These are phyloP conservation scores for Lucilia sericata DNA, from an alignment of 1,140 invertebrate genomes.

Conservation along the genomic window DNA sequence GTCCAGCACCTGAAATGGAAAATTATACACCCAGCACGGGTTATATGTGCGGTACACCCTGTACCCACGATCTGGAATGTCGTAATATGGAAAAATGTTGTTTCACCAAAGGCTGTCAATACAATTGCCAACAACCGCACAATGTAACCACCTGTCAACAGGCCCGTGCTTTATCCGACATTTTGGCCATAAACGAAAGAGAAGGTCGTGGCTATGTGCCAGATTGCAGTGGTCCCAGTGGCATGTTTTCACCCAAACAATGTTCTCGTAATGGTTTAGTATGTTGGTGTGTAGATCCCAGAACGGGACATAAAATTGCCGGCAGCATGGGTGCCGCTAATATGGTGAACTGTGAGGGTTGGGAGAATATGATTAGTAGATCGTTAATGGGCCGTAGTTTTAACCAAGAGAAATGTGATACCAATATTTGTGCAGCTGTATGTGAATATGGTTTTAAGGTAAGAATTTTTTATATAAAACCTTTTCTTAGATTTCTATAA, in stretches of 20 bases:
- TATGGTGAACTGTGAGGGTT: slow-evolving; percentile 74
- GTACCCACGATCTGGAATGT: slow-evolving; percentile 83
- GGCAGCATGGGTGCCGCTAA: slow-evolving; percentile 83
- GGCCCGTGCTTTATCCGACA: slow-evolving; percentile 80
- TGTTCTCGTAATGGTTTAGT: slow-evolving; percentile 86
- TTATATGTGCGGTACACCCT: slow-evolving; percentile 74
- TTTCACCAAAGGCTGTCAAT: slow-evolving; percentile 76
- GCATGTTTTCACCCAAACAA: slow-evolving; percentile 78
- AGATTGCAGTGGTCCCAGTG: slow-evolving; percentile 78
- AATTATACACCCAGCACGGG: slow-evolving; percentile 62
- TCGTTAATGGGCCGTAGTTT: slow-evolving; percentile 69
- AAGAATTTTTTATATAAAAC: slow-evolving; percentile 37
- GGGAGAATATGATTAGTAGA: slow-evolving; percentile 66
- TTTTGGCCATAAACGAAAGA: slow-evolving; percentile 80
- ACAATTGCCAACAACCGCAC: slow-evolving; percentile 75
- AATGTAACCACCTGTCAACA: slow-evolving; percentile 82
- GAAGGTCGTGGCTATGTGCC: slow-evolving; percentile 86
- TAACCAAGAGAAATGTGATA: slow-evolving; percentile 69
- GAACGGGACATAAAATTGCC: slow-evolving; percentile 79
- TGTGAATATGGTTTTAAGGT: slow-evolving; percentile 86
- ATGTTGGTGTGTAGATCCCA: slow-evolving; percentile 86
- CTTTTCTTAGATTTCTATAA: not conserved
- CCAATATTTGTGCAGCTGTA: slow-evolving; percentile 79
- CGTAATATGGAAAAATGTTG: slow-evolving; percentile 85
- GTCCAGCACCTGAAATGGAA: slow-evolving; percentile 71